These are phyloP conservation scores for Siphamia tubifer DNA, from an alignment of 2,113 vertebrate species.

Conservation along the genomic window DNA sequence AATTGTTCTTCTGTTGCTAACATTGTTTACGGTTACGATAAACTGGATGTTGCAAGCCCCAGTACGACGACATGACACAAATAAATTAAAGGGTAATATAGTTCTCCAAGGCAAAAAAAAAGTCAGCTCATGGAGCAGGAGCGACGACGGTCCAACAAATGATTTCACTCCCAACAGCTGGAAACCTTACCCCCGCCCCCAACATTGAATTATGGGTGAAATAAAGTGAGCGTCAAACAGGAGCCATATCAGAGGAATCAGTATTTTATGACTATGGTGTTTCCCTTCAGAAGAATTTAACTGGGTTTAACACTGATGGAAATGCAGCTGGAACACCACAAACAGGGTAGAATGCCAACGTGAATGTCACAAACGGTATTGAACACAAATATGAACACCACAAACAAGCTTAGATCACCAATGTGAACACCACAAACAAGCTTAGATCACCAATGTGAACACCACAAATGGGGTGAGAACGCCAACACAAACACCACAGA, in stretches of 20 bases:
- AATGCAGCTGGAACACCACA: conserved; percentile 47
- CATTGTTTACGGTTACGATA: conserved; percentile 71
- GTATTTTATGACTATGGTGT: conserved; percentile 30
- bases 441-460: no score
- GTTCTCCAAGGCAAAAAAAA: conserved; percentile 41
- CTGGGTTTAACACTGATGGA: conserved; percentile 49
- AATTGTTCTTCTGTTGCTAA: conserved; percentile 67
- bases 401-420: no score
- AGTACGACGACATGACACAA: conserved; percentile 41
- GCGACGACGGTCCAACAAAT: conserved; percentile 1
- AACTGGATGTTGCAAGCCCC: conserved; percentile 50
- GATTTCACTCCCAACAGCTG: conserved; percentile 30
- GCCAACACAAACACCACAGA: no score
- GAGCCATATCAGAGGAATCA: conserved; percentile 23
- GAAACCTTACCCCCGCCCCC: conserved; percentile 1
- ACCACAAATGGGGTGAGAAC: no score
- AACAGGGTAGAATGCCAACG: conserved; percentile 57
- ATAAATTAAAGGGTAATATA: conserved; percentile 68
- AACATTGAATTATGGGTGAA: conserved; percentile 58
- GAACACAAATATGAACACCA: no score
- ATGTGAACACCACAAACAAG: no score
- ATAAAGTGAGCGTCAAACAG: conserved; percentile 36
- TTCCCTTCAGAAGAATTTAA: conserved; percentile 51
- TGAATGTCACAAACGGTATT: no score
- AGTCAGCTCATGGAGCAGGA: conserved; percentile 15